These are phyloP conservation scores for Apamea epomidion DNA, from an alignment of 2,888 invertebrate species.

Conservation along the genomic window DNA sequence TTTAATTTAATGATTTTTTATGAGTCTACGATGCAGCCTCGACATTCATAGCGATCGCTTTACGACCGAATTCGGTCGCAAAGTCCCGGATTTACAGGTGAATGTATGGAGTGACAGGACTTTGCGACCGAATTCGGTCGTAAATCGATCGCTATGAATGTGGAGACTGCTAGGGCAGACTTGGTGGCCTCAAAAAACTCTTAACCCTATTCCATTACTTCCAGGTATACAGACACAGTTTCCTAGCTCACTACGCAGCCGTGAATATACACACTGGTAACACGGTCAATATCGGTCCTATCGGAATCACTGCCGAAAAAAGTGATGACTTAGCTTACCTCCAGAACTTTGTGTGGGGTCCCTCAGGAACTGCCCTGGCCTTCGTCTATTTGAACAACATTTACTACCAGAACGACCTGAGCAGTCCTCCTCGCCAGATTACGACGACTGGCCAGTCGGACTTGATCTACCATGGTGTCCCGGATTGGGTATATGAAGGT, in stretches of 20 bases:
- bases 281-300: constrained; percentile 75
- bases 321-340: constrained; percentile 84
- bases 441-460: constrained; percentile 91
- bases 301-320: constrained; percentile 63
- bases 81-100: no score
- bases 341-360: constrained; percentile 94
- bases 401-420: constrained; percentile 92
- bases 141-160: no score
- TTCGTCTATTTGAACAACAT: constrained; percentile 94
- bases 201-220: constrained; percentile 41
- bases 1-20: background rate
- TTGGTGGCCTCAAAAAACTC: background rate
- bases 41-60: no score
- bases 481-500: constrained; percentile 99
- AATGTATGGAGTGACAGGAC: no score
- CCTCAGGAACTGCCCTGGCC: constrained; percentile 93
- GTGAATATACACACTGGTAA: constrained; percentile 91
- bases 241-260: constrained; percentile 93
- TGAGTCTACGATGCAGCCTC: no score
- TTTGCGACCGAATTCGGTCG: no score
- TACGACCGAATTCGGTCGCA: no score
- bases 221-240: constrained; percentile 95
- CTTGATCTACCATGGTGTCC: constrained; percentile 95
- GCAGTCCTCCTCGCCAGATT: constrained; percentile 87
- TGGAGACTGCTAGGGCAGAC: no score